Percentiles rank a stretch among this genome's conserved stretches.
Evolutionary conservation across 2,888 invertebrate species (phyloP).

Genomic region (Pantelozetes paolii): DNA sequence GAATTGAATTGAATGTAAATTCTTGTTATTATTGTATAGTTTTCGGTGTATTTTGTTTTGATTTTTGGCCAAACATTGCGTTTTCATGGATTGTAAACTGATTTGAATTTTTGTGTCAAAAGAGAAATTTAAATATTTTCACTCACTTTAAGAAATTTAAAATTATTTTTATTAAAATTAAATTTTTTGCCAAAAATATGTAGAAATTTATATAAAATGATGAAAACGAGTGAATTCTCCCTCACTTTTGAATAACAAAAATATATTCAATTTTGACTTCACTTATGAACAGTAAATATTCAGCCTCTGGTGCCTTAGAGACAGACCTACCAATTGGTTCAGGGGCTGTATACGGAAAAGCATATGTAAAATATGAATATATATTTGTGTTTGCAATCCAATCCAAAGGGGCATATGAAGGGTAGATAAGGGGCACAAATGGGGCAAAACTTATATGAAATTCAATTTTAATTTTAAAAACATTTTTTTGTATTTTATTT

Average conservation of each 20-base stretch:
- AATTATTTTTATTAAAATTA: too few relatives aligned
- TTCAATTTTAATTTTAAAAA: neutral
- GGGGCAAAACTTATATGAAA: too few relatives aligned
- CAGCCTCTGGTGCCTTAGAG: neutral
- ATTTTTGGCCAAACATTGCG: too few relatives aligned
- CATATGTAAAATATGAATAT: neutral
- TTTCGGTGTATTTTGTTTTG: too few relatives aligned
- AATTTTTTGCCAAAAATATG: too few relatives aligned
- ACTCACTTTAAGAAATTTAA: too few relatives aligned
- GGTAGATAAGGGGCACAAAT: too few relatives aligned
- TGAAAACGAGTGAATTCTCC: neutral
- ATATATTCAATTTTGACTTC: constrained; percentile 3
- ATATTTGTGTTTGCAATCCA: neutral
- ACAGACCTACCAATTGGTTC: neutral
- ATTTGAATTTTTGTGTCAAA: constrained; percentile 5
- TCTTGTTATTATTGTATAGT: too few relatives aligned
- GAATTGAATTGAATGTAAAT: neutral
- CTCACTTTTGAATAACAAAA: constrained; percentile 16
- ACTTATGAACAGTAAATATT: neutral
- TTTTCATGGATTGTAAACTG: too few relatives aligned
- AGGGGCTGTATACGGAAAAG: neutral
- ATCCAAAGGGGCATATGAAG: too few relatives aligned
- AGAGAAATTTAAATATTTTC: neutral
- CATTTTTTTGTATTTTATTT: too few relatives aligned
- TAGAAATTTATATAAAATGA: too few relatives aligned